Percentiles rank a stretch among this genome's conserved stretches.
phyloP scores from a whole-genome alignment of 1,140 invertebrate species.

The Atopsyche davidsoni region DNA sequence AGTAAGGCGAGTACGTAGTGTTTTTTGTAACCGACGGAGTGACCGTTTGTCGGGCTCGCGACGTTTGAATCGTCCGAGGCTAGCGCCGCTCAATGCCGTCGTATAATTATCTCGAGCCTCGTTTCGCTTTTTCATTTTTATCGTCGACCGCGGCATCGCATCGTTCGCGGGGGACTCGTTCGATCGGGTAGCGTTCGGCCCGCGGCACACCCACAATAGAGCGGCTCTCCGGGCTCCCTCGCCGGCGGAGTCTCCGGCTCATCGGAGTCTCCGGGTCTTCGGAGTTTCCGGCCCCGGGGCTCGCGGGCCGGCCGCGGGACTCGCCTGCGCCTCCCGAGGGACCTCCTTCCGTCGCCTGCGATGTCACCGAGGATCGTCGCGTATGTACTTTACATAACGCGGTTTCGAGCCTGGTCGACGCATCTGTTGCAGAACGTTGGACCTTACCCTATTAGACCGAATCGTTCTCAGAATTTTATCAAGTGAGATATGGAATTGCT shows the following conservation, averaged over 20 bases:
- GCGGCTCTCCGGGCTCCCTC: not conserved
- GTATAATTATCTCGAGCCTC: not conserved
- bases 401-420: too few relatives aligned
- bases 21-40: conserved; percentile 21
- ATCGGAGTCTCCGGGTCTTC: conserved; percentile 9
- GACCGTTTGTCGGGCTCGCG: conserved; percentile 14
- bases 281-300: not conserved
- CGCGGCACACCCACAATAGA: not conserved
- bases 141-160: too few relatives aligned
- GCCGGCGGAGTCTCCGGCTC: conserved; percentile 7
- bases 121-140: too few relatives aligned
- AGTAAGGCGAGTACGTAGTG: conserved; percentile 12
- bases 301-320: conserved; percentile 1
- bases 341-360: too few relatives aligned
- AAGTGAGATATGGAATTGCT: too few relatives aligned
- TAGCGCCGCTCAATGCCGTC: not conserved
- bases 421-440: conserved; percentile 12
- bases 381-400: too few relatives aligned
- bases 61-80: conserved; percentile 3
- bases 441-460: too few relatives aligned
- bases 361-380: too few relatives aligned
- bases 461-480: too few relatives aligned
- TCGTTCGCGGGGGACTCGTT: too few relatives aligned
- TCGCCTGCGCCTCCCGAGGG: conserved; percentile 13
- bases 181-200: not conserved